Evolutionary conservation across 2,797 vertebrate species (phyloP), one percentile per base, ranked within the genome.

Genomic region (Protosalanx chinensis): DNA sequence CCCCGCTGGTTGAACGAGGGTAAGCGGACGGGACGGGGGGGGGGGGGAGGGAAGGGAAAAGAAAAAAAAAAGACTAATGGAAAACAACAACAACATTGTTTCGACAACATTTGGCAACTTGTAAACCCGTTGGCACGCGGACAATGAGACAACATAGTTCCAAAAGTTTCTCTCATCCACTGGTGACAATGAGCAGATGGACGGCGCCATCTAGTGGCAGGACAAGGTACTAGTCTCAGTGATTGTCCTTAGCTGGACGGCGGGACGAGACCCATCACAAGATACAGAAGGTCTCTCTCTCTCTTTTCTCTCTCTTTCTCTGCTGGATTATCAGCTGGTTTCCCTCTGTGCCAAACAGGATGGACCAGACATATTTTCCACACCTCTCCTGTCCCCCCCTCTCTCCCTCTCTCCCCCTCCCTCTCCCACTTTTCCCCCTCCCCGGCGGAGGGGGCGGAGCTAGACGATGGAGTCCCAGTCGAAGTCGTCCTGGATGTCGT

Each of bases 381-480:
- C 51, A 79, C 76, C 79, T 77, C 74, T 70, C 56, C 64, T 58
- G 62, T 67, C 67, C 33, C 71, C 74, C 29, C 72, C n/a, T 18
- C 30, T 20, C 67, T 69, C 56, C 41, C 41, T 57, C 65, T 37
- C 18, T 60, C 29, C 8, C 29, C 53, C 16, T 23, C 20, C 67
- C 27, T 59, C 30, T 59, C 70, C 33, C 53, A 66, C 27, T 56
- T 37, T 68, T n/a, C 69, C 69, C 57, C 41, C 41, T 67, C 23
- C 8, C 64, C 68, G 32, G 49, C 69, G 20, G 61, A 32, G 68
- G 5, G 68, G 41, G 72, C 73, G 70, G 57, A 68, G 80, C 91
- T 92, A 95, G 77, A 95, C 94, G 72, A 95, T 95, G 67, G 94
- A 95, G 93, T 94, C 94, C 94, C 94, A 96, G 90, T 95, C 93